phyloP scores from a whole-genome alignment of 2,797 vertebrate species.

The Discoglossus pictus region DNA sequence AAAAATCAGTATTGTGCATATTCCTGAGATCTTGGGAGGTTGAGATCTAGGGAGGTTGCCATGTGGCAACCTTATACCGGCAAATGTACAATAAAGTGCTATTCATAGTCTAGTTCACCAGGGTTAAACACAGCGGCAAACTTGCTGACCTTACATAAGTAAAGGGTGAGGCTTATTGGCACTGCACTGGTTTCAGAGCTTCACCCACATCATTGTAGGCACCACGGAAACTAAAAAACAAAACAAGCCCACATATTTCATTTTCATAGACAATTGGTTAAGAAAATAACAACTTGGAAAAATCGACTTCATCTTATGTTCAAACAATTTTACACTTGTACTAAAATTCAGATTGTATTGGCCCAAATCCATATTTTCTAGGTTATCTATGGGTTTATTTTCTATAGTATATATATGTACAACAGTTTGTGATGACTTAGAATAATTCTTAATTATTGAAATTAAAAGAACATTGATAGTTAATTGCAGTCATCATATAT shows the following conservation, averaged over 20 bases:
- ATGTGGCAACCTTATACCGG: not conserved
- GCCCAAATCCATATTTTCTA: no score
- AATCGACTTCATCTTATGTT: no score
- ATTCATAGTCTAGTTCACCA: not conserved
- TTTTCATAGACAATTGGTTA: not conserved
- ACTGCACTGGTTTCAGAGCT: not conserved
- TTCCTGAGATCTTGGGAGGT: not conserved
- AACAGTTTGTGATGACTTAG: no score
- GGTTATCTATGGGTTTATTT: no score
- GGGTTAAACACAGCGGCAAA: not conserved
- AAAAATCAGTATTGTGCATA: no score
- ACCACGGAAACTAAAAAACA: conserved; percentile 6
- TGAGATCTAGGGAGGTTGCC: not conserved
- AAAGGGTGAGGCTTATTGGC: conserved; percentile 8
- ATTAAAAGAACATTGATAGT: no score
- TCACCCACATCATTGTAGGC: not conserved
- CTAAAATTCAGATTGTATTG: no score
- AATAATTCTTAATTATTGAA: no score
- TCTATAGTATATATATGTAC: no score
- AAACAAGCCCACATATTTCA: not conserved
- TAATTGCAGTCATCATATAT: no score
- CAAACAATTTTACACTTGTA: no score
- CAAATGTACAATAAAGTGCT: not conserved
- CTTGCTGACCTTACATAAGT: not conserved
- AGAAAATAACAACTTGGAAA: no score